Evolutionary conservation across 2,888 invertebrate genomes (phyloP).

Genomic region (Melanophora roralis): DNA sequence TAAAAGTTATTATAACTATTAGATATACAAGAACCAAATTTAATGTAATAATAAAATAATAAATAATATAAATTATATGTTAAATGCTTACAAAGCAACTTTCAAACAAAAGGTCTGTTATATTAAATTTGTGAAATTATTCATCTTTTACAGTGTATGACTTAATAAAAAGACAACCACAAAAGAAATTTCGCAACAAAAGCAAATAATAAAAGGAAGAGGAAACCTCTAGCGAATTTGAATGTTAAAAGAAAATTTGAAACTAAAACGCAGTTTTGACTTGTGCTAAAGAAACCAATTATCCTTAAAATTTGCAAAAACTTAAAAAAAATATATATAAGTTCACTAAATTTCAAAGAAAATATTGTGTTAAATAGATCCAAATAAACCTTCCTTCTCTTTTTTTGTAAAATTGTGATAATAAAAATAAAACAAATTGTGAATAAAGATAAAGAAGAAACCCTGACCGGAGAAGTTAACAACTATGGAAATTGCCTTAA

Average conservation of each 20-base stretch:
- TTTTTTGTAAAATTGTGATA: constrained; percentile 57
- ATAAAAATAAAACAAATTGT: constrained; percentile 47
- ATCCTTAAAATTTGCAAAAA: constrained; percentile 29
- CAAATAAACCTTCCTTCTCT: constrained; percentile 11
- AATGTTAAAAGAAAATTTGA: constrained; percentile 33
- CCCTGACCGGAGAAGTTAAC: constrained; percentile 53
- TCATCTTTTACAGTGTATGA: constrained; percentile 43
- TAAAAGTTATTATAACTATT: too few species aligned
- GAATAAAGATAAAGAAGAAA: constrained; percentile 46
- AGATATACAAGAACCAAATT: too few species aligned
- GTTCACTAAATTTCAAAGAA: constrained; percentile 23
- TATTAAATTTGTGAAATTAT: too few species aligned
- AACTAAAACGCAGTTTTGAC: constrained; percentile 50
- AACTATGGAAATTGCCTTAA: constrained; percentile 70
- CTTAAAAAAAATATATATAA: constrained; percentile 31
- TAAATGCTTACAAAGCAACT: too few species aligned
- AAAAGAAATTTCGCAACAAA: constrained; percentile 21
- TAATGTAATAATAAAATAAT: too few species aligned
- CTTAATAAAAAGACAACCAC: constrained; percentile 25
- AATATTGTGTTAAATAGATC: constrained; percentile 16
- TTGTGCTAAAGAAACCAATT: constrained; percentile 13
- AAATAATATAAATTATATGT: too few species aligned
- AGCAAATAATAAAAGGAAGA: neutral
- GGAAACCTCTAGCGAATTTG: constrained; percentile 26
- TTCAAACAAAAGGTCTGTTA: too few species aligned